phyloP scores from a whole-genome alignment of 53 echinoderm and acorn worm genomes.

The Echinometra lucunter region DNA sequence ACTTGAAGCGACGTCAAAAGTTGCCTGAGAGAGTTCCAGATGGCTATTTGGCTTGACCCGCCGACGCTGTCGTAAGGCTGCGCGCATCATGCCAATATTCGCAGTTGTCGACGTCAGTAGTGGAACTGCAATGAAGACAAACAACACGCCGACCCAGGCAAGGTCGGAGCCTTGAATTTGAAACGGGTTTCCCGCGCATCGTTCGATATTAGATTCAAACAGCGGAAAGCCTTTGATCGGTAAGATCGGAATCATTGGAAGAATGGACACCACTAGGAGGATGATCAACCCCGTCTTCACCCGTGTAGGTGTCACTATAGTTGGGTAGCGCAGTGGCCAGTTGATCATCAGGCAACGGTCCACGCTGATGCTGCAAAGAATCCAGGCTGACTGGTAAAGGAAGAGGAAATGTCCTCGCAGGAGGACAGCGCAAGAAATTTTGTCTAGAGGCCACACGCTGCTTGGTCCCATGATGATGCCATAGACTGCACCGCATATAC shows the following conservation, averaged over 20 bases:
- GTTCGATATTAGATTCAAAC: not conserved
- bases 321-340: constrained; percentile 59
- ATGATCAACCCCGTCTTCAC: not conserved
- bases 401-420: constrained; percentile 49
- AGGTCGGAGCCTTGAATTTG: constrained; percentile 51
- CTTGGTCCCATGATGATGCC: constrained; percentile 60
- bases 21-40: not conserved
- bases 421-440: constrained; percentile 41
- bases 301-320: constrained; percentile 46
- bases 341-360: constrained; percentile 56
- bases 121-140: constrained; percentile 50
- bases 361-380: constrained; percentile 58
- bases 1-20: not conserved
- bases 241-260: not conserved
- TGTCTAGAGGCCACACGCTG: constrained; percentile 40
- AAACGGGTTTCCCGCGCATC: constrained; percentile 56
- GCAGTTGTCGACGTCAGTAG: constrained; percentile 35
- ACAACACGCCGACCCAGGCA: constrained; percentile 50
- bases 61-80: constrained; percentile 25
- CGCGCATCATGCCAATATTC: constrained; percentile 51
- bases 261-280: not conserved
- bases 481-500: constrained; percentile 44
- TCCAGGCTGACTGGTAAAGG: constrained; percentile 58
- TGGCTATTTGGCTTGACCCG: constrained; percentile 11
- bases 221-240: constrained; percentile 55